phyloP scores from a whole-genome alignment of 2,113 vertebrate species.

The Poeciliopsis retropinna region DNA sequence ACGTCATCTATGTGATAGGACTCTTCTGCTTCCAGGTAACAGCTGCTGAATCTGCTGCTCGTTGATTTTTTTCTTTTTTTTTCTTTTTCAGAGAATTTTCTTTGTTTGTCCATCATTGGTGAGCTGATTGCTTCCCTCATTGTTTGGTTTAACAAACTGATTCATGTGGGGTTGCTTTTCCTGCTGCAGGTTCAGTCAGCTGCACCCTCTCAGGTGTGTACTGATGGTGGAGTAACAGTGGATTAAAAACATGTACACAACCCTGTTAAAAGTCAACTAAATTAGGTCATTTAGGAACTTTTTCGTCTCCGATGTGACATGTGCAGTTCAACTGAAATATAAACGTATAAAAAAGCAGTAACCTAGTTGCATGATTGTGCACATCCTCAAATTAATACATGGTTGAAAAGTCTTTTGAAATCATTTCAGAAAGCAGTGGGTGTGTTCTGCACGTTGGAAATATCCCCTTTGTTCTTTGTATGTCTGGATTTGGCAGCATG shows the following conservation, averaged over 20 bases:
- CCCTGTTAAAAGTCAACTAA: background rate
- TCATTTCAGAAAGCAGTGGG: background rate
- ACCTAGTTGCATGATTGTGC: background rate
- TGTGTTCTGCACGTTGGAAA: background rate
- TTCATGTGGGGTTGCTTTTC: conserved; percentile 37
- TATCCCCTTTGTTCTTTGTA: background rate
- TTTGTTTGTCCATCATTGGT: background rate
- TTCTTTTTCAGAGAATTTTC: background rate
- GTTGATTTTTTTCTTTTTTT: background rate
- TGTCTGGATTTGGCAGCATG: background rate
- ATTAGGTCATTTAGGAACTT: background rate
- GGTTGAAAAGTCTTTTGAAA: background rate
- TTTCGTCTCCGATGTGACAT: background rate
- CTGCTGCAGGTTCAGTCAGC: conserved; percentile 38
- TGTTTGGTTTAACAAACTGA: background rate
- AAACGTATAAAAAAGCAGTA: background rate
- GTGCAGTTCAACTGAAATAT: background rate
- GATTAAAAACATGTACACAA: background rate
- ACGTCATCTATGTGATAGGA: conserved; percentile 93
- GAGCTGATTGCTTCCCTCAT: background rate
- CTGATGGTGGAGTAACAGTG: background rate
- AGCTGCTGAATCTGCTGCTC: background rate
- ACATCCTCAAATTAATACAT: background rate
- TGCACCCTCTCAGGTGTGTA: conserved; percentile 45
- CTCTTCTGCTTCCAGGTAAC: conserved; percentile 98